phyloP scores from a whole-genome alignment of 2,113 vertebrate species.

The Scopus umbretta region DNA sequence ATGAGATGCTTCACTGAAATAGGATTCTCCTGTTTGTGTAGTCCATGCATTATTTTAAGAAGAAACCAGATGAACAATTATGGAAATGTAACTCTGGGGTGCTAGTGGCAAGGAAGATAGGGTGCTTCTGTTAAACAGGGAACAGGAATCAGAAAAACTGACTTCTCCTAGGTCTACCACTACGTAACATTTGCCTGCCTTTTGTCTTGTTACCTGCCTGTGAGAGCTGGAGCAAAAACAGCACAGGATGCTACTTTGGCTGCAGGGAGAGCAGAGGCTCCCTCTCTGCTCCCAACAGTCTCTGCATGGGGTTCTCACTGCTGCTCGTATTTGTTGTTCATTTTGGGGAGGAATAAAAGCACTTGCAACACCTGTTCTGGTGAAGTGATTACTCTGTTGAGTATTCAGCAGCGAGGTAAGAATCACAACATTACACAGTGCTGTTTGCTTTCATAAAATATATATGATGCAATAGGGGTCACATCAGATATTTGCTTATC shows the following conservation, averaged over 20 bases:
- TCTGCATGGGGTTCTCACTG: not conserved
- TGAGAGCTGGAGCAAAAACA: not conserved
- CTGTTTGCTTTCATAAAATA: slow-evolving; percentile 43
- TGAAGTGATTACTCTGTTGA: not conserved
- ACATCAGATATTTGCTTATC: slow-evolving; percentile 62
- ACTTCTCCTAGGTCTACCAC: not conserved
- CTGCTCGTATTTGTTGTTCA: not conserved
- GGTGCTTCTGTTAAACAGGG: not conserved
- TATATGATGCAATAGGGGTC: not conserved
- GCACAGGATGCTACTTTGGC: not conserved
- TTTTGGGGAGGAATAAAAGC: not conserved
- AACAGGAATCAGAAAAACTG: not conserved
- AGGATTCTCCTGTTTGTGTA: not conserved
- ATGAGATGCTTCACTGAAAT: not conserved
- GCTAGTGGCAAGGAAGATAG: not conserved
- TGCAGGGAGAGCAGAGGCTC: not conserved
- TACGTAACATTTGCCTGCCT: not conserved
- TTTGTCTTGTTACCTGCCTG: not conserved
- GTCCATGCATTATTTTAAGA: not conserved
- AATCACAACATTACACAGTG: not conserved
- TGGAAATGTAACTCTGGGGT: not conserved
- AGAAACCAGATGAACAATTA: not conserved
- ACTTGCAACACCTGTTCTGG: not conserved
- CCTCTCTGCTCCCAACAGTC: not conserved
- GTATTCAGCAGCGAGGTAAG: not conserved